Conservation (phyloP, 2,113 vertebrate genomes). For the Cranoglanis bouderius region DNA sequence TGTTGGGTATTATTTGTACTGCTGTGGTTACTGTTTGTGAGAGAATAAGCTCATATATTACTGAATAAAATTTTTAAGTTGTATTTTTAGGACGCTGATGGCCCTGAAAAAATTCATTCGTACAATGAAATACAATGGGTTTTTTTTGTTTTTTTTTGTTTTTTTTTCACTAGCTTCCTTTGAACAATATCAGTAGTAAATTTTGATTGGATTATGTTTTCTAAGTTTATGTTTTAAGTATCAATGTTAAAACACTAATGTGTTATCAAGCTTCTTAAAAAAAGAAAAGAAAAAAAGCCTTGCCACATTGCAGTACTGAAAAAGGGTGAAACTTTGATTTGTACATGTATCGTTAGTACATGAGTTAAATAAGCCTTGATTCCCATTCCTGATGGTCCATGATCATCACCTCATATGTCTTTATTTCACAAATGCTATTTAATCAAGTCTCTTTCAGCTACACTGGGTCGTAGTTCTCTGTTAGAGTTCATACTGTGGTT, state of each 20-base stretch:
- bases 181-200: neutral
- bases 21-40: neutral
- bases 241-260: neutral
- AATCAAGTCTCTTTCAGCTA: neutral
- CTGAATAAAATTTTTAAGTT: neutral
- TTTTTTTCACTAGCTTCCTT: neutral
- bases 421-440: neutral
- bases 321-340: neutral
- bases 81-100: neutral
- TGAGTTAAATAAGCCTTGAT: neutral
- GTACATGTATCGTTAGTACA: neutral
- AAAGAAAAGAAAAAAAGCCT: neutral
- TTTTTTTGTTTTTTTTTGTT: neutral
- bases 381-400: neutral
- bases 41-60: neutral
- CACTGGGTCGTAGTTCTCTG: neutral
- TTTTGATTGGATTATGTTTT: neutral
- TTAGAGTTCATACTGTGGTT: slow-evolving; percentile 29
- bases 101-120: too few relatives aligned
- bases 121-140: neutral
- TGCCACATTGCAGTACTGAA: neutral
- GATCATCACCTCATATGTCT: neutral
- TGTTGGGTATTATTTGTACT: neutral
- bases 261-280: neutral
- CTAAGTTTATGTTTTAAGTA: neutral